Conservation (phyloP, 1,140 invertebrate species). For the Heliconius hewitsoni region DNA sequence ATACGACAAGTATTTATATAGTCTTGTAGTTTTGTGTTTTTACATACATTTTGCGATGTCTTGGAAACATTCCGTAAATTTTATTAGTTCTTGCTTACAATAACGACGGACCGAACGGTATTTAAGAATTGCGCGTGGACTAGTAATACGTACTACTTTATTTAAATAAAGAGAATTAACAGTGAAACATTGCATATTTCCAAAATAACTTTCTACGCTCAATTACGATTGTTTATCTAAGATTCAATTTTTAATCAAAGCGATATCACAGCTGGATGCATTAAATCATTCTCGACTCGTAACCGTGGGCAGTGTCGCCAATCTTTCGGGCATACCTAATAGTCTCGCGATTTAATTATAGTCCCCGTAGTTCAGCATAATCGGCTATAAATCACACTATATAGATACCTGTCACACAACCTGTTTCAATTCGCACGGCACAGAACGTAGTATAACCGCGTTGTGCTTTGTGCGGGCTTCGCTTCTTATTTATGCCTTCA, state of each 20-base stretch:
- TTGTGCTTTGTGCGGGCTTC: slow-evolving; percentile 58
- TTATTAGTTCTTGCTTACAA: slow-evolving; percentile 51
- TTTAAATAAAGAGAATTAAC: not conserved
- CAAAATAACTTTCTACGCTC: slow-evolving; percentile 45
- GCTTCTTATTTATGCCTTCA: slow-evolving; percentile 78
- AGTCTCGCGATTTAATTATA: slow-evolving; percentile 78
- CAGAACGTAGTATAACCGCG: slow-evolving; percentile 58
- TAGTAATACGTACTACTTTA: not conserved
- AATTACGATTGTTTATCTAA: slow-evolving; percentile 52
- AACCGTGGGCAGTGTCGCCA: slow-evolving; percentile 71
- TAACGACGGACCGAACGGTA: slow-evolving; percentile 49
- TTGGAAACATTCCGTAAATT: slow-evolving; percentile 55
- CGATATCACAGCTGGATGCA: slow-evolving; percentile 61
- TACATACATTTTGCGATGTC: slow-evolving; percentile 55
- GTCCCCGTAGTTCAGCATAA: slow-evolving; percentile 68
- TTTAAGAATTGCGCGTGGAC: slow-evolving; percentile 44
- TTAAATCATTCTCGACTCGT: slow-evolving; percentile 67
- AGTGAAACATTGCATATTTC: not conserved
- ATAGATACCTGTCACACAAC: slow-evolving; percentile 79
- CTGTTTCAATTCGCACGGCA: slow-evolving; percentile 76
- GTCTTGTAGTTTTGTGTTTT: slow-evolving; percentile 53
- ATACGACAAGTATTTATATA: slow-evolving; percentile 71
- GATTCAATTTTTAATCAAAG: slow-evolving; percentile 63
- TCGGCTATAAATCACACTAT: slow-evolving; percentile 75
- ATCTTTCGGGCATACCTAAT: slow-evolving; percentile 73